These are phyloP conservation scores for Danaus melanippus DNA, from an alignment of 1,140 invertebrate genomes.

Conservation along the genomic window DNA sequence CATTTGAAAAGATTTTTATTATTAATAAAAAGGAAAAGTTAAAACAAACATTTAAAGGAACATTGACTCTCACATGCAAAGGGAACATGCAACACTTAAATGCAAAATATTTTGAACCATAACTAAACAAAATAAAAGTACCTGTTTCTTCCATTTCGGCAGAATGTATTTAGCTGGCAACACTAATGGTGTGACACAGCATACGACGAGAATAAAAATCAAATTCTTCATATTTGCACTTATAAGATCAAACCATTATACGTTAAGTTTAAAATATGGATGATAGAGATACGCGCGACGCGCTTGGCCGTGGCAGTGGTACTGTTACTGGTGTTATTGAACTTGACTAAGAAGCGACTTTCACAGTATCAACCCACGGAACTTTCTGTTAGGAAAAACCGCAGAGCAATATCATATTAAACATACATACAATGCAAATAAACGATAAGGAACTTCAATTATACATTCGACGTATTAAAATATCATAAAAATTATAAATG, in stretches of 20 bases:
- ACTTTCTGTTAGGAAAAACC: conserved; percentile 5
- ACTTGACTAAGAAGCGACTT: conserved; percentile 60
- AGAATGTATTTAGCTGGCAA: conserved; percentile 74
- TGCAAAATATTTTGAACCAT: conserved; percentile 1
- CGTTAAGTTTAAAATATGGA: no score
- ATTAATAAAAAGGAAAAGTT: no score
- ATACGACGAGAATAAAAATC: conserved; percentile 35
- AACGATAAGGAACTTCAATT: no score
- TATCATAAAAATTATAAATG: no score
- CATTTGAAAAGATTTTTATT: no score
- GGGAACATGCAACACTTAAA: neutral
- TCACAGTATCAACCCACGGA: conserved; percentile 34
- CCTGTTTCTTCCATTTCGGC: conserved; percentile 88
- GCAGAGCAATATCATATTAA: no score
- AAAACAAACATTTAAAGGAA: no score
- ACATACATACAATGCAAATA: no score
- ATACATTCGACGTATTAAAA: no score
- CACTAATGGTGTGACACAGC: conserved; percentile 40
- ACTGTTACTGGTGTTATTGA: conserved; percentile 65
- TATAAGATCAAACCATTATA: no score
- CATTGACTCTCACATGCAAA: no score
- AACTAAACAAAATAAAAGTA: conserved; percentile 10
- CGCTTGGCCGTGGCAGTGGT: conserved; percentile 20
- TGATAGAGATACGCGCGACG: conserved; percentile 11
- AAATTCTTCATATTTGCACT: conserved; percentile 39